Percentiles rank a stretch among this genome's conserved stretches.
Evolutionary conservation across 2,888 invertebrate species (phyloP).

Genomic region (Shargacucullia verbasci): DNA sequence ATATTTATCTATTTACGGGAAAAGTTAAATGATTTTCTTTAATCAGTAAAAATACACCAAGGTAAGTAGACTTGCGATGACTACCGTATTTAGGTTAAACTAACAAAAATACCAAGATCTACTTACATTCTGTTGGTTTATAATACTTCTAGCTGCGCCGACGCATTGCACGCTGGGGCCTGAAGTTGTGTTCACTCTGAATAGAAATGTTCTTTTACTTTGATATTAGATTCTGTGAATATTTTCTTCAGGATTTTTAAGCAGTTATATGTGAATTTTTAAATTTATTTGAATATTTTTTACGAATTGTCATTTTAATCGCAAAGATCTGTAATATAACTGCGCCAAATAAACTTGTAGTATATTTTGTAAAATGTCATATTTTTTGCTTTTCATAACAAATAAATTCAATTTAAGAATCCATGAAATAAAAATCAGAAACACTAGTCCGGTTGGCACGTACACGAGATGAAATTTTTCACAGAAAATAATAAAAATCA

Average conservation of each 20-base stretch:
- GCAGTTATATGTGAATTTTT: background rate
- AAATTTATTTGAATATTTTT: conserved; percentile 5
- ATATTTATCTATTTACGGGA: no score
- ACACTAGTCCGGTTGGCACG: conserved; percentile 13
- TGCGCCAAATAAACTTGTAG: conserved; percentile 32
- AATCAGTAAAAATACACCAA: no score
- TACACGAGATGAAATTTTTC: conserved; percentile 1
- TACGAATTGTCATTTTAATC: background rate
- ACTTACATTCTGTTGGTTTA: background rate
- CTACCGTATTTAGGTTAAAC: no score
- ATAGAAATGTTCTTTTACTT: background rate
- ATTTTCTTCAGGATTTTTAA: background rate
- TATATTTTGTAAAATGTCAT: background rate
- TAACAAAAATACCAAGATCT: no score
- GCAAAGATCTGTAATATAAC: background rate
- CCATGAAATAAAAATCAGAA: background rate
- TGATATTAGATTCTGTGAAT: background rate
- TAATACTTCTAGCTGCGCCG: no score
- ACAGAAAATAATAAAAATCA: conserved; percentile 7
- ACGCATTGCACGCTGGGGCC: no score
- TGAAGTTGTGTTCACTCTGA: background rate
- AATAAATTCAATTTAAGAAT: conserved; percentile 15
- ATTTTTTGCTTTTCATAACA: conserved; percentile 14
- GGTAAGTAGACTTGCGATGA: no score
- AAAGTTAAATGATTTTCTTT: no score